A percentile compares a stretch with the other conserved stretches of the same genome.
These are phyloP conservation scores for Rhinichthys osculus DNA, from an alignment of 2,797 vertebrate genomes.

Conservation along the genomic window DNA sequence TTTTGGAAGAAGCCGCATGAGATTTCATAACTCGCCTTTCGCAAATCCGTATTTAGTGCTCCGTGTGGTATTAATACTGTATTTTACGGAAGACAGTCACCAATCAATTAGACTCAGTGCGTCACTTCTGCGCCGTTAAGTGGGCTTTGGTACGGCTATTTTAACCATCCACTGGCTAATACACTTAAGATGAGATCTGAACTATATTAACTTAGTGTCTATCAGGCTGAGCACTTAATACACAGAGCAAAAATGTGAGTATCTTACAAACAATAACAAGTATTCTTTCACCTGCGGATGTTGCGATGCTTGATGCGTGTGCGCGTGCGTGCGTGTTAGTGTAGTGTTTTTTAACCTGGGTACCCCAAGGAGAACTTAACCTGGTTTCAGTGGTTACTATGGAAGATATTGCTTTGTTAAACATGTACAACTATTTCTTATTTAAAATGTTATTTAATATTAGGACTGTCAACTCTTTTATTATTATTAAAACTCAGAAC, in stretches of 20 bases:
- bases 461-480: neutral
- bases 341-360: constrained; percentile 4
- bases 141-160: constrained; percentile 25
- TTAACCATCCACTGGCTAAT: constrained; percentile 2
- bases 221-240: constrained; percentile 7
- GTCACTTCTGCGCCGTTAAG: constrained; percentile 44
- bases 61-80: neutral
- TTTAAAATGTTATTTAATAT: neutral
- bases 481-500: neutral
- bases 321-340: constrained; percentile 5
- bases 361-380: neutral
- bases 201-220: neutral
- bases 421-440: neutral
- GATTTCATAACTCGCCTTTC: neutral
- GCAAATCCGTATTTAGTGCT: neutral
- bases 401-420: neutral
- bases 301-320: neutral
- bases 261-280: constrained; percentile 16
- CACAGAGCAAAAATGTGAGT: neutral
- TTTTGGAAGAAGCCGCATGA: neutral
- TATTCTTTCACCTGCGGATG: constrained; percentile 9
- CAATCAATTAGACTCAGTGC: constrained; percentile 39
- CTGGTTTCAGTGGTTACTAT: too few species aligned
- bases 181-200: neutral
- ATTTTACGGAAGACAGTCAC: constrained; percentile 9